Evolutionary conservation across 2,797 vertebrate species (phyloP), one percentile per base, ranked within the genome.

Genomic region (Phoebastria nigripes): DNA sequence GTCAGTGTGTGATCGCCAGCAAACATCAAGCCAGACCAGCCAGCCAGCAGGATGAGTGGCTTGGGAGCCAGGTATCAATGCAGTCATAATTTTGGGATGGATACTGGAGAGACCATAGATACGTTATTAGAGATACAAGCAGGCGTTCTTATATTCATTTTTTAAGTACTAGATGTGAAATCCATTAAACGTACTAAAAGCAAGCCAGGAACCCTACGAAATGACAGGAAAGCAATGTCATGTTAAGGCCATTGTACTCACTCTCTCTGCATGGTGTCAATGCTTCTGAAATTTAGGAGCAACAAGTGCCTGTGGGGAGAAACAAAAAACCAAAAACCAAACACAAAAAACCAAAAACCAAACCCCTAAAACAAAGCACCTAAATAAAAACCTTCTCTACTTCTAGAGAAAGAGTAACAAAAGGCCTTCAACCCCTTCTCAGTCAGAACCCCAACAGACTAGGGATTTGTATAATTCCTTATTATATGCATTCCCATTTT

Each of bases 1-100:
- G 21, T 24, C 71, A 26, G 31, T 4, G 21, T 41, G 52, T 3
- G 1, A 8, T 9, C 0, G 0, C n/a, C 51, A 69, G 37, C 82
- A 59, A 72, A 44, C 51, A 22, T 46, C 31, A 42, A 16, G 24
- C 25, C 47, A 41, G 44, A 51, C 13, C 35, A 69, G 69, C 28
- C 72, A 59, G 39, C 17, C 42, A 67, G 54, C 17, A 73, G 63
- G 31, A 52, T 5, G 14, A n/a, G 52, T 21, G 49, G 44, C 41
- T 63, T 52, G 62, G 56, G 54, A 91, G 33, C 31, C 31, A 72
- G 47, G 9, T 47, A 29, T 39, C 67, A 63, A 37, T 65, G 21
- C 0, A 89, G 46, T 31, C 31, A 20, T 15, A 7, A 8, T 61
- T 81, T 44, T 56, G 55, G 29, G 29, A 87, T 49, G 25, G 24